A percentile compares a stretch with the other conserved stretches of the same genome.
These are phyloP conservation scores for Sphaerodactylus townsendi DNA, from an alignment of 2,113 vertebrate species.

Conservation along the genomic window DNA sequence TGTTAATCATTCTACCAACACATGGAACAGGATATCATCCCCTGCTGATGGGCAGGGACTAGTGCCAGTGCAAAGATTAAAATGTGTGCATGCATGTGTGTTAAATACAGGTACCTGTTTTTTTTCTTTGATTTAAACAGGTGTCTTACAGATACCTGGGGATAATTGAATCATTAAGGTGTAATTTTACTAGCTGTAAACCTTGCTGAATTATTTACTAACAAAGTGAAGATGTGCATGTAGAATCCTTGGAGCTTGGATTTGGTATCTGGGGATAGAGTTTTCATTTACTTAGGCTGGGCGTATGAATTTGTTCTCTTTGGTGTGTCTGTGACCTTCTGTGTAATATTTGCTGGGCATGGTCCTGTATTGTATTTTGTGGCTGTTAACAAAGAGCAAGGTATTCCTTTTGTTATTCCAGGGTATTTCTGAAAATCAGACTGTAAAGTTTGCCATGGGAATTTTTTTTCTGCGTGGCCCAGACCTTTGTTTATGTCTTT, in stretches of 20 bases:
- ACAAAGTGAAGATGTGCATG: no score
- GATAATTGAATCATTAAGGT: not conserved
- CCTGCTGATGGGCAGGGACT: no score
- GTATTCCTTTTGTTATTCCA: constrained; percentile 56
- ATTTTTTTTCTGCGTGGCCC: constrained; percentile 59
- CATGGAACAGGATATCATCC: no score
- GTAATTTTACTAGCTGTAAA: no score
- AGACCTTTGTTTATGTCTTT: constrained; percentile 67
- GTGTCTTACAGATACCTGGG: no score
- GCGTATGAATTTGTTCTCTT: not conserved
- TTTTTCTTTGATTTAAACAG: no score
- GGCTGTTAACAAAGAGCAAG: constrained; percentile 61
- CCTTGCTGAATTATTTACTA: no score
- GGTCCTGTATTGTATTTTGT: constrained; percentile 58
- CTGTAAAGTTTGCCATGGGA: constrained; percentile 68
- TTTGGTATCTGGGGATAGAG: not conserved
- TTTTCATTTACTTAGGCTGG: accelerated
- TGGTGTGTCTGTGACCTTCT: constrained; percentile 20
- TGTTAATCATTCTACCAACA: no score
- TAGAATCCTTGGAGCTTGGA: not conserved
- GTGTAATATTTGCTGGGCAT: constrained; percentile 36
- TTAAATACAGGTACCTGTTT: no score
- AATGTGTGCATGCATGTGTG: no score
- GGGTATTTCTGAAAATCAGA: constrained; percentile 69
- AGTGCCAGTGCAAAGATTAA: no score